Base-by-base conservation (phyloP, 2,797 vertebrate species). In the Clarias laeviceps region DNA sequence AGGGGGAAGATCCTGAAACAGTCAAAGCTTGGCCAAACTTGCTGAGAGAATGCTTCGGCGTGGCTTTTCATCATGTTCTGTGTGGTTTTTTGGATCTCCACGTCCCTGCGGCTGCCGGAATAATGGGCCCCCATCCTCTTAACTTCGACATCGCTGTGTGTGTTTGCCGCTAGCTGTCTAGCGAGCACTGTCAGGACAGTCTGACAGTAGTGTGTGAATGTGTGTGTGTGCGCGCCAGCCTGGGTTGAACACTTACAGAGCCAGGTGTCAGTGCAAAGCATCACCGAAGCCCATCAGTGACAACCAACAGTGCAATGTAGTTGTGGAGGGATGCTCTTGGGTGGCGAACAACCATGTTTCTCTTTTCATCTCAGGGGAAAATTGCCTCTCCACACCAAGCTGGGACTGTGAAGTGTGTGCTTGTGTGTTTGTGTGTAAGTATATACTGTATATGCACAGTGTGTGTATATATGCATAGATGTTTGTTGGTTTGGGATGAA, bases 121-220 rank as follows among this genome's bases (percentile, higher is more conserved):
- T 59, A 85, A 85, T 54, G 50, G 65, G 69, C 78, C 62, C 83
- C 59, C 65, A 69, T 87, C 86, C 84, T 84, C 81, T 83, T 79
- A 50, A 68, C 76, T 85, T 79, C 80, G 80, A 86, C 83, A 82
- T 32, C 50, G 85, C 87, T 66, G 73, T 79, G 66, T 72, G 65
- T 80, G 85, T 88, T 88, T 86, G 86, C 85, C 73, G 72, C 77
- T 69, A 86, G 79, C 68, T 86, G 80, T 87, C 59, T 84, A 65
- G 65, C 32, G n/a, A 54, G 83, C 83, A 83, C 80, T 88, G 83
- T 82, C 83, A 77, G 84, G 80, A 64, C 80, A 80, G 62, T 81
- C 54, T 87, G 85, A 87, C 88, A 88, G 85, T 66, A 82, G 73
- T 59, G 37, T 62, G 56, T 34, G 82, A 40, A n/a, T 15, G 56